phyloP scores from a whole-genome alignment of 2,888 invertebrate species.

The Strigamia crassipes region DNA sequence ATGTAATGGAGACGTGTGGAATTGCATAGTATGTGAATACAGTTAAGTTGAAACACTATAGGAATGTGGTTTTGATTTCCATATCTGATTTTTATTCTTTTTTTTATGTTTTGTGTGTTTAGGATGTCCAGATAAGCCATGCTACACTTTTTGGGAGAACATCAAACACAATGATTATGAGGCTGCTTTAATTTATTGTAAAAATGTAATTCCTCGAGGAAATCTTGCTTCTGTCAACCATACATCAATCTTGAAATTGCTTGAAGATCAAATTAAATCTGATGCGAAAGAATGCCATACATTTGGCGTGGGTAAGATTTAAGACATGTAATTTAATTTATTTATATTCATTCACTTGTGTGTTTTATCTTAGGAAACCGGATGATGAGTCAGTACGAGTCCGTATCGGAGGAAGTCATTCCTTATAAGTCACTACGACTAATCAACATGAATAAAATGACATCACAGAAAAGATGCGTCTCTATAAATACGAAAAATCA shows the following conservation, averaged over 20 bases:
- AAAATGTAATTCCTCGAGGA: neutral
- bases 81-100: neutral
- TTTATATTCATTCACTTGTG: neutral
- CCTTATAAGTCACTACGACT: neutral
- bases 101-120: neutral
- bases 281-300: neutral
- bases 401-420: neutral
- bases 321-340: neutral
- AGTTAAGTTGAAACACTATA: neutral
- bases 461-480: neutral
- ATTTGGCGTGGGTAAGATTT: neutral
- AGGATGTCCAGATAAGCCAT: neutral
- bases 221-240: neutral
- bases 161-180: neutral
- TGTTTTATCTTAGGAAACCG: neutral
- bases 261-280: neutral
- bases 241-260: neutral
- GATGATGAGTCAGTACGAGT: neutral
- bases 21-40: neutral
- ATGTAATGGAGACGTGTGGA: neutral
- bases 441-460: neutral
- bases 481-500: neutral
- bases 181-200: neutral
- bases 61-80: neutral
- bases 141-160: neutral